Evolutionary conservation across 2,888 invertebrate species (phyloP).

Genomic region (Alentia gelatinosa): DNA sequence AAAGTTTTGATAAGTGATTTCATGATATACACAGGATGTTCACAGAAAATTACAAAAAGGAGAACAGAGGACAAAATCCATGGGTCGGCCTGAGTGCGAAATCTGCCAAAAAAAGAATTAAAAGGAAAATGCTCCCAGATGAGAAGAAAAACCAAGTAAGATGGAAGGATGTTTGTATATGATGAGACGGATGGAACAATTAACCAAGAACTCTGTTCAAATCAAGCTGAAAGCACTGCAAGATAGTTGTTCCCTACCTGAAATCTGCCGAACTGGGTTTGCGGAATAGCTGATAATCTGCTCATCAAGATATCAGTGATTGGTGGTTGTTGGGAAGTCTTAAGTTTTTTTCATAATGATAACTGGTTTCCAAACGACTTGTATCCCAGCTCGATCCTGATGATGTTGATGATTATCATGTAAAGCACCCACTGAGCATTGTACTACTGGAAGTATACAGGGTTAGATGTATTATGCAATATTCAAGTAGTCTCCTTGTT

Average conservation of each 20-base stretch:
- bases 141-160: background rate
- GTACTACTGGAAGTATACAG: background rate
- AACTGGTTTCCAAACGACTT: background rate
- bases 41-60: background rate
- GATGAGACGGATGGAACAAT: too few relatives aligned
- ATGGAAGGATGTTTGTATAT: background rate
- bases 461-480: background rate
- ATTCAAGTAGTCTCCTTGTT: background rate
- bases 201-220: too few relatives aligned
- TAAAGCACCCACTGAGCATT: background rate
- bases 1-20: constrained; percentile 10
- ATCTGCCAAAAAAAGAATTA: background rate
- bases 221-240: too few relatives aligned
- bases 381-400: background rate
- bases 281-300: too few relatives aligned
- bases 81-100: background rate
- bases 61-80: background rate
- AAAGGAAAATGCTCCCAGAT: background rate
- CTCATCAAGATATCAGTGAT: too few relatives aligned
- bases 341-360: background rate
- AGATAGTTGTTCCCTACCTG: too few relatives aligned
- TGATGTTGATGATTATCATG: background rate
- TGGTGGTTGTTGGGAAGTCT: background rate
- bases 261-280: too few relatives aligned
- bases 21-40: background rate